Percentiles rank a stretch among this genome's conserved stretches.
These are phyloP conservation scores for Callimorpha dominula DNA, from an alignment of 2,888 invertebrate genomes.

Conservation along the genomic window DNA sequence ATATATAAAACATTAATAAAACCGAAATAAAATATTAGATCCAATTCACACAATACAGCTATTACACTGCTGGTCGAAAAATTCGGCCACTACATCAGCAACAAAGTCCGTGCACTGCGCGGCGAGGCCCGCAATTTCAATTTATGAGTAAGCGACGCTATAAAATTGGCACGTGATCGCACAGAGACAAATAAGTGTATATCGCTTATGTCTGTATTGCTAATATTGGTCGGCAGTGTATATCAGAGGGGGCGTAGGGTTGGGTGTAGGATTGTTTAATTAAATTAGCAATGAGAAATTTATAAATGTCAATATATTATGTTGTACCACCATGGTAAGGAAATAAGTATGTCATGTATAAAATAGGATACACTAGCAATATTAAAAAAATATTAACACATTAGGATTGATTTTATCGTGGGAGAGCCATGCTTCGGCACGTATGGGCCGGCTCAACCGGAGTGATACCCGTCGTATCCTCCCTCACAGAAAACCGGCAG, in stretches of 20 bases:
- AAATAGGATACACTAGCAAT: too few species aligned
- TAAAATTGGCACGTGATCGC: conserved; percentile 85
- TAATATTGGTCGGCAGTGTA: conserved; percentile 54
- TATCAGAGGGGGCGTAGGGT: conserved; percentile 30
- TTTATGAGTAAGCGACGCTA: conserved; percentile 80
- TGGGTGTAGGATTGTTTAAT: conserved; percentile 13
- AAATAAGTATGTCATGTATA: too few species aligned
- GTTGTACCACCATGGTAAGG: background rate
- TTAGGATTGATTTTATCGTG: too few species aligned
- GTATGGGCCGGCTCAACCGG: too few species aligned
- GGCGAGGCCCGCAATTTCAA: conserved; percentile 77
- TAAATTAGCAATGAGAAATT: background rate
- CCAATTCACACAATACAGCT: conserved; percentile 29
- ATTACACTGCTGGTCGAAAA: conserved; percentile 46
- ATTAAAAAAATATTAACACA: too few species aligned
- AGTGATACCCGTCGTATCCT: too few species aligned
- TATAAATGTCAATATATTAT: background rate
- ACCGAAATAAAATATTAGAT: conserved; percentile 19
- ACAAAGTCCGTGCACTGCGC: conserved; percentile 64
- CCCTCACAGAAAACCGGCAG: too few species aligned
- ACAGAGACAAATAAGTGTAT: conserved; percentile 78
- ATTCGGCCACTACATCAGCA: conserved; percentile 67
- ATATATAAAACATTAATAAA: conserved; percentile 15
- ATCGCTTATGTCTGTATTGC: conserved; percentile 72
- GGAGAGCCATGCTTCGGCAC: too few species aligned